Evolutionary conservation across 2,888 invertebrate species (phyloP), one percentile per base, ranked within the genome.

Genomic region (Drosophila mimetica): DNA sequence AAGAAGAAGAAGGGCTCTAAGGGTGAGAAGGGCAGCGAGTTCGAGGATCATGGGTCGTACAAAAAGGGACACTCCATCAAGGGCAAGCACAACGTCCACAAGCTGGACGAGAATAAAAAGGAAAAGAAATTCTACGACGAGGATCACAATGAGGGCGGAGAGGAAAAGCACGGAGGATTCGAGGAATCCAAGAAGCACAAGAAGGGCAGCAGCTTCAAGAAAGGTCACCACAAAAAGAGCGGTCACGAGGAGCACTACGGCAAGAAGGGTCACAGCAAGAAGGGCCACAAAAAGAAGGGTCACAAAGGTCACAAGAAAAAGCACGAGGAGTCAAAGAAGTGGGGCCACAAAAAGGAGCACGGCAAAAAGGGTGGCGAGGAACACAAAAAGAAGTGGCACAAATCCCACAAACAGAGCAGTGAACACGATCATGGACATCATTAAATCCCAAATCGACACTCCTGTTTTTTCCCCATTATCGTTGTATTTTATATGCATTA

Each of bases 121-220:
- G 95, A 96, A 86, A 96, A 97, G 89, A 95, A 96, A 88, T 96
- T 96, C 94, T 96, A 95, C 91, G 96, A 97, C 80, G 96, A 96
- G 91, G 95, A 96, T 84, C 96, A 96, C 79, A 96, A 96, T 85
- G 94, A 95, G 42, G 96, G 95, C 0, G 95, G 95, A 79, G 96
- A 96, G 90, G 95, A 96, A 89, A 96, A 96, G 87, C 96, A 96
- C 88, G 96, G 96, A 71, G 95, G 94, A 34, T 95, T 94, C 90
- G 95, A 96, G 88, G 95, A 96, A 89, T 95, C 95, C 87, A 95
- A 96, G 79, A 95, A 95, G 22, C 95, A 96, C 92, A 95, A 96
- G 92, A 95, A 96, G 92, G 97, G 96, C 63, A 95, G 96, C 6
- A 95, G 95, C 90, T 94, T 94, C 91, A 96, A 96, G 92, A 96